phyloP scores from a whole-genome alignment of 2,888 invertebrate species.

The Lithophane leautieri region DNA sequence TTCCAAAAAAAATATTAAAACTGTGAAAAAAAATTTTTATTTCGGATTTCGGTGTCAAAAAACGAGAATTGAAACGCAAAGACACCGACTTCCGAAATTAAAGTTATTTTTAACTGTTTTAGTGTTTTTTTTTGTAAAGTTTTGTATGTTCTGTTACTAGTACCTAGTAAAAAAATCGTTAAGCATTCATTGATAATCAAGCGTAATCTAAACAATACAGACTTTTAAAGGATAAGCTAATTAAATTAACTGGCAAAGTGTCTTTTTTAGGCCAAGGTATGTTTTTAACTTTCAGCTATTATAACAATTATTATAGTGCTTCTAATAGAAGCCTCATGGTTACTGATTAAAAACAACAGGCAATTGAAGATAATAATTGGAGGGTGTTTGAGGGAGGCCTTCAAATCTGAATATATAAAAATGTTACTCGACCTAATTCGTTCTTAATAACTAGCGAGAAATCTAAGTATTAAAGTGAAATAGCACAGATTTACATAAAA shows the following conservation, averaged over 20 bases:
- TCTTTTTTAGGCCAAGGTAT: slow-evolving; percentile 45
- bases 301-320: background rate
- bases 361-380: background rate
- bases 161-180: background rate
- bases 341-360: background rate
- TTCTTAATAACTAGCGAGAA: background rate
- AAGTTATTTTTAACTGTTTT: too few relatives aligned
- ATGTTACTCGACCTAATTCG: background rate
- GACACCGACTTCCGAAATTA: too few relatives aligned
- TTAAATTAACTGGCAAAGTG: slow-evolving; percentile 28
- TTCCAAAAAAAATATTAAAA: too few relatives aligned
- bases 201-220: slow-evolving; percentile 21
- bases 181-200: background rate
- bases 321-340: slow-evolving; percentile 2
- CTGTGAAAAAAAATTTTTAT: too few relatives aligned
- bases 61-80: too few relatives aligned
- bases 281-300: slow-evolving; percentile 17
- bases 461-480: background rate
- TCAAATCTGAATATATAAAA: background rate
- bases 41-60: too few relatives aligned
- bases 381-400: too few relatives aligned
- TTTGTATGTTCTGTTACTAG: background rate
- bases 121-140: too few relatives aligned
- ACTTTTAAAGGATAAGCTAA: slow-evolving; percentile 34
- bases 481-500: background rate